A percentile compares a stretch with the other conserved stretches of the same genome.
phyloP scores from a whole-genome alignment of 2,797 vertebrate genomes.

The Aplochiton taeniatus region DNA sequence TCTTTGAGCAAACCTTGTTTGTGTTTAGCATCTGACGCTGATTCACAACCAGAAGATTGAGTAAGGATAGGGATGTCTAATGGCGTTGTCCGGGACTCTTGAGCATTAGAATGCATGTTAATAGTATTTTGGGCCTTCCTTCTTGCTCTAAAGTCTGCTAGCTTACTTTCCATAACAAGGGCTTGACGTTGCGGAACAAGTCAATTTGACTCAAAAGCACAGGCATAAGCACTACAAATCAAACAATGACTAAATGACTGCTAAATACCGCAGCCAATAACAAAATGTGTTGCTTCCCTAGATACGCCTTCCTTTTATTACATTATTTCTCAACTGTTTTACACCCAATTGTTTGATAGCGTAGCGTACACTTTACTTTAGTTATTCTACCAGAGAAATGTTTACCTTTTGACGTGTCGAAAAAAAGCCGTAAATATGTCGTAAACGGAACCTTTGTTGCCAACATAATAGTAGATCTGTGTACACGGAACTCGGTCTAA shows the following conservation, averaged over 20 bases:
- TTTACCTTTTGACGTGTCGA: not conserved
- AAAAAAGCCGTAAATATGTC: not conserved
- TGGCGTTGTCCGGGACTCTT: not conserved
- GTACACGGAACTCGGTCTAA: not conserved
- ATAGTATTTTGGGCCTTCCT: conserved; percentile 47
- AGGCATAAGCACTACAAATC: conserved; percentile 12
- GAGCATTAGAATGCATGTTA: not conserved
- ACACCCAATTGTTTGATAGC: no score
- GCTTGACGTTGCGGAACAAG: not conserved
- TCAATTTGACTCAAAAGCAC: not conserved
- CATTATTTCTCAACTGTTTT: no score
- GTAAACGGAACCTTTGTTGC: not conserved
- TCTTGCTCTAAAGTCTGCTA: conserved; percentile 76
- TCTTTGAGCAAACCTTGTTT: not conserved
- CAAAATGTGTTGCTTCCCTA: no score
- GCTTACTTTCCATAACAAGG: conserved; percentile 72
- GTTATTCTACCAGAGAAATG: not conserved
- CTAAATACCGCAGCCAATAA: no score
- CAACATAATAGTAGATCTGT: not conserved
- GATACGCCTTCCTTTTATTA: no score
- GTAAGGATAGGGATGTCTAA: not conserved
- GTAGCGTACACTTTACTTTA: no score
- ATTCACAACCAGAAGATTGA: conserved; percentile 1
- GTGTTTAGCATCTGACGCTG: not conserved
- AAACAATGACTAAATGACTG: no score